Conservation (phyloP, 2,797 vertebrate species). For the Delichon dasypus region DNA sequence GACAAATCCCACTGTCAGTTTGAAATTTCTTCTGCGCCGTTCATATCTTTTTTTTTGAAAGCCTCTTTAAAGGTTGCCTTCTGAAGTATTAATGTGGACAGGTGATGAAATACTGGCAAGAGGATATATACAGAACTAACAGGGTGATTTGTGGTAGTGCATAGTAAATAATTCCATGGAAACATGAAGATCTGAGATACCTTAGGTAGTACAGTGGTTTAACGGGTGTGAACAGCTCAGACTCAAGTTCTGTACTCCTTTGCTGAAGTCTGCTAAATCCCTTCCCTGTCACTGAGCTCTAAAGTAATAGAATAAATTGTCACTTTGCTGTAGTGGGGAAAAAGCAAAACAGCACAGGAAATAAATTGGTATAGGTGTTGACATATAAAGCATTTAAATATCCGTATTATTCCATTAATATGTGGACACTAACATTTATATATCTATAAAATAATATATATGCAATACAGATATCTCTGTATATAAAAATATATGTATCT, state of each 20-base stretch:
- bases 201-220: not conserved
- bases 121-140: not conserved
- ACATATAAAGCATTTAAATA: not conserved
- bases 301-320: not conserved
- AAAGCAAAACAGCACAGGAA: not conserved
- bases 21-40: not conserved
- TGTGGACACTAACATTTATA: not conserved
- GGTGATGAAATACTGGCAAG: not conserved
- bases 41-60: not conserved
- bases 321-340: not conserved
- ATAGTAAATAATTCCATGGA: conserved; percentile 4
- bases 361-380: not conserved
- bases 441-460: not conserved
- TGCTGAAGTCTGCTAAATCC: not conserved
- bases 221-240: not conserved
- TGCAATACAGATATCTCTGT: not conserved
- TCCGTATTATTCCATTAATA: not conserved
- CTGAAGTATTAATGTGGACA: not conserved
- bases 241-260: not conserved
- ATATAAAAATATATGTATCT: not conserved
- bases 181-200: not conserved
- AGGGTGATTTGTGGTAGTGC: not conserved
- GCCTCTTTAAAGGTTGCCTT: conserved; percentile 3
- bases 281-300: not conserved
- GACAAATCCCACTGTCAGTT: not conserved